phyloP scores from a whole-genome alignment of 2,797 vertebrate genomes.

The Premnoplex brunnescens region DNA sequence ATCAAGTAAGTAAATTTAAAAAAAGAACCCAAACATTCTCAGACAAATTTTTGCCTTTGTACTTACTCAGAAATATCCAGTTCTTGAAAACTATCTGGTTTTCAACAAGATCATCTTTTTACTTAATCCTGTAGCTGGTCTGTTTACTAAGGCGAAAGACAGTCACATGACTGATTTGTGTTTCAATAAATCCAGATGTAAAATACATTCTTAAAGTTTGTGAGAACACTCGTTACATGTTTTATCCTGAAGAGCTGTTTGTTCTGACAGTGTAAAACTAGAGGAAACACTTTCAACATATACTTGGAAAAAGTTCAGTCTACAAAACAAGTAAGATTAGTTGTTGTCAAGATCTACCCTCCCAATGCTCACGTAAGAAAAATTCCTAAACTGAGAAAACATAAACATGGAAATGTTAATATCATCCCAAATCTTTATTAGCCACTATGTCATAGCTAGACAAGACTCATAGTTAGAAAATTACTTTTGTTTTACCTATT shows the following conservation, averaged over 20 bases:
- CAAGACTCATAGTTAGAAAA: background rate
- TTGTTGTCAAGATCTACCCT: background rate
- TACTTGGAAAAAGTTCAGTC: background rate
- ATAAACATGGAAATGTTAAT: background rate
- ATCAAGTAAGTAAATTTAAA: background rate
- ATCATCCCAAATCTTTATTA: background rate
- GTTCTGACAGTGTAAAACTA: background rate
- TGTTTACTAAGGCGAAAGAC: background rate
- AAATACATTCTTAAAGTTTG: background rate
- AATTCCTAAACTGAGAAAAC: background rate
- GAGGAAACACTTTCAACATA: background rate
- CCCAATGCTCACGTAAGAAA: background rate
- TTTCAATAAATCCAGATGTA: background rate
- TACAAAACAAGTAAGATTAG: background rate
- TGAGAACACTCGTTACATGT: background rate
- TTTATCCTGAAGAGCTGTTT: background rate
- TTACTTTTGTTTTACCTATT: background rate
- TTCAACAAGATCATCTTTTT: background rate
- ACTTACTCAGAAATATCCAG: conserved; percentile 11
- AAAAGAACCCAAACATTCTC: background rate
- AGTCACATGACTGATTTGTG: background rate
- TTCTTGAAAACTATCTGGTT: conserved; percentile 8
- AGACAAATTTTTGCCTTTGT: conserved; percentile 15
- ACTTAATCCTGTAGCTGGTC: background rate
- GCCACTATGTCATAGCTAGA: background rate